Conservation (phyloP, 2,113 vertebrate species). For the Sphyrna mokarran region DNA sequence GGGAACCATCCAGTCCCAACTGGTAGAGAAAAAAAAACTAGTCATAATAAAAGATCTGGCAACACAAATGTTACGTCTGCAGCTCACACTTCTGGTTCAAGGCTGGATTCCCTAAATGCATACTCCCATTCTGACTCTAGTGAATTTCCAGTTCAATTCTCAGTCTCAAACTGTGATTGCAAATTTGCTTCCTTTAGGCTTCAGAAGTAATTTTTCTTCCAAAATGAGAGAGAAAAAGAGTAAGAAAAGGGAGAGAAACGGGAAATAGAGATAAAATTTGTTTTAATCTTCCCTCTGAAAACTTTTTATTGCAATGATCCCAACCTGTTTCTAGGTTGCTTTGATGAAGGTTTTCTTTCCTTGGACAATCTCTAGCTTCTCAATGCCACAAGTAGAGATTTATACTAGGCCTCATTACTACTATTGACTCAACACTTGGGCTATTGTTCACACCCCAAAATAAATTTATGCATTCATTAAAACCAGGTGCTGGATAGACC, state of each 20-base stretch:
- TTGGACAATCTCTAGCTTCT: neutral
- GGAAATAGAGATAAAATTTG: no score
- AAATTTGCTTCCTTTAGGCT: neutral
- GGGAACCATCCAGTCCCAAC: neutral
- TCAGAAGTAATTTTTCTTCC: neutral
- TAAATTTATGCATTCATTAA: slow-evolving; percentile 16
- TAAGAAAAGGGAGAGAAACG: neutral
- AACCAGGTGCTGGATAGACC: no score
- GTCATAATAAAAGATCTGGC: neutral
- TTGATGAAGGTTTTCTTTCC: neutral
- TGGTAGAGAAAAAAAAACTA: neutral
- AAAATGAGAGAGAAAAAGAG: neutral
- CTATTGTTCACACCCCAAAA: neutral
- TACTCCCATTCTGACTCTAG: neutral
- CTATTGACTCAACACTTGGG: neutral
- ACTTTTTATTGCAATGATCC: neutral
- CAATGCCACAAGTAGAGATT: neutral
- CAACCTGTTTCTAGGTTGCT: neutral
- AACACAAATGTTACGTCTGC: neutral
- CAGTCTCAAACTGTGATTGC: neutral
- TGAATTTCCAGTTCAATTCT: neutral
- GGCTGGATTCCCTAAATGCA: neutral
- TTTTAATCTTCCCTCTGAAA: neutral
- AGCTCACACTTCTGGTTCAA: neutral
- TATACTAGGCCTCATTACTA: neutral